These are phyloP conservation scores for Crambe crambe DNA, from an alignment of 37 sponge, comb jelly and placozoan species.

Conservation along the genomic window DNA sequence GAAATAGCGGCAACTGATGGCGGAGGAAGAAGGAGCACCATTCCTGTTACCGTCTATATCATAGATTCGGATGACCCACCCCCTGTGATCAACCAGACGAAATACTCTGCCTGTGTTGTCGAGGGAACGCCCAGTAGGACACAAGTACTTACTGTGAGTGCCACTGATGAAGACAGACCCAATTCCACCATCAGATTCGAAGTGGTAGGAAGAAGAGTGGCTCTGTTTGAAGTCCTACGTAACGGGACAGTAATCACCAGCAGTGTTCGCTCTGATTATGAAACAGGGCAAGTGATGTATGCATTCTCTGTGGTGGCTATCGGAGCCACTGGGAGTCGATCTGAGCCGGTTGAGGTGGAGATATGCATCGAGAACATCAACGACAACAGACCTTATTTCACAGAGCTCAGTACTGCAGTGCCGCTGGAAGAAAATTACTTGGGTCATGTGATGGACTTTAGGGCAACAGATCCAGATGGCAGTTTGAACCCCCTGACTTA, in stretches of 20 bases:
- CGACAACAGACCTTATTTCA: conserved; percentile 67
- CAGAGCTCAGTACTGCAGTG: not conserved
- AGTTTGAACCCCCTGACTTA: conserved; percentile 10
- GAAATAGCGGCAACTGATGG: conserved; percentile 55
- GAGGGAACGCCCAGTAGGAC: conserved; percentile 25
- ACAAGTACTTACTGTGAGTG: conserved; percentile 17
- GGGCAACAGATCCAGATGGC: conserved; percentile 56
- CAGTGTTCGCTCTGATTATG: conserved; percentile 25
- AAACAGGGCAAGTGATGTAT: conserved; percentile 8
- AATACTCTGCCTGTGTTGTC: conserved; percentile 25
- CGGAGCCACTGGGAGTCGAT: conserved; percentile 7
- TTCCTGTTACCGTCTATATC: conserved; percentile 33
- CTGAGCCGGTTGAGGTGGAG: conserved; percentile 15
- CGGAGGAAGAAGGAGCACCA: conserved; percentile 33
- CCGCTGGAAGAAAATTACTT: conserved; percentile 9
- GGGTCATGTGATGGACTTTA: conserved; percentile 6
- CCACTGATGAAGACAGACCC: not conserved
- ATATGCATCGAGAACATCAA: conserved; percentile 51
- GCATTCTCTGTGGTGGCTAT: conserved; percentile 50
- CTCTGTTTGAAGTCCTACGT: conserved; percentile 21
- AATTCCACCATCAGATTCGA: not conserved
- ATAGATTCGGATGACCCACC: conserved; percentile 17
- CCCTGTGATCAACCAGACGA: conserved; percentile 26
- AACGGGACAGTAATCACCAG: conserved; percentile 21
- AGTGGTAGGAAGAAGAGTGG: not conserved